Evolutionary conservation across 2,797 vertebrate genomes (phyloP), one percentile per base, ranked within the genome.

Genomic region (Neopelma chrysocephalum): DNA sequence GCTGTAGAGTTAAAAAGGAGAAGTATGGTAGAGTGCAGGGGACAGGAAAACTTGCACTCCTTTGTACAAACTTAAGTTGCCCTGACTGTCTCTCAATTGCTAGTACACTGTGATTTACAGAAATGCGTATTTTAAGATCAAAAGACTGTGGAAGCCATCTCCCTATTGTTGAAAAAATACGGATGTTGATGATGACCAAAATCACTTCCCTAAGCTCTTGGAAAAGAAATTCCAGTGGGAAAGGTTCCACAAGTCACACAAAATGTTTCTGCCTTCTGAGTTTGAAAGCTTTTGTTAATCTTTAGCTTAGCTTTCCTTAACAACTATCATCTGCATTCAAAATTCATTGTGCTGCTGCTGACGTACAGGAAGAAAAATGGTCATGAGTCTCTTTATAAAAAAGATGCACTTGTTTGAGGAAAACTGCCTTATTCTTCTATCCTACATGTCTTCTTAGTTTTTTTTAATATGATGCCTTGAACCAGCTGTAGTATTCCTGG

Each of bases 51-150:
- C 25, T 48, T 57, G 23, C n/a, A 16, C 3, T 21, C 36, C 27
- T 61, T 77, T 31, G 2, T 48, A 15, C 45, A 47, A 48, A 8
- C 4, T 14, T 54, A 36, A 38, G 2, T 40, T 64, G 26, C 11
- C 12, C 14, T 31, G 8, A 27, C 7, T 64, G 17, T 48, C 19
- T 5, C 9, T 60, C 34, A 23, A 1, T 17, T 1, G 0, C 31
- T 73, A 9, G 86, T 54, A 25, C 20, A 79, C 22, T 29, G 5
- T 23, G 50, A 60, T 53, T 58, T 86, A 70, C 16, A 80, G 53
- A 82, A 80, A 58, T 20, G 8, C 5, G 9, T 2, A 1, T 53
- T 85, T 69, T 25, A 9, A 61, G 5, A 6, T 66, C 19, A 62
- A 43, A 78, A 56, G 2, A 45, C 18, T 51, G 7, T 43, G 4